A percentile compares a stretch with the other conserved stretches of the same genome.
phyloP scores from a whole-genome alignment of 2,888 invertebrate genomes.

The Eueremaeus valkanovi region DNA sequence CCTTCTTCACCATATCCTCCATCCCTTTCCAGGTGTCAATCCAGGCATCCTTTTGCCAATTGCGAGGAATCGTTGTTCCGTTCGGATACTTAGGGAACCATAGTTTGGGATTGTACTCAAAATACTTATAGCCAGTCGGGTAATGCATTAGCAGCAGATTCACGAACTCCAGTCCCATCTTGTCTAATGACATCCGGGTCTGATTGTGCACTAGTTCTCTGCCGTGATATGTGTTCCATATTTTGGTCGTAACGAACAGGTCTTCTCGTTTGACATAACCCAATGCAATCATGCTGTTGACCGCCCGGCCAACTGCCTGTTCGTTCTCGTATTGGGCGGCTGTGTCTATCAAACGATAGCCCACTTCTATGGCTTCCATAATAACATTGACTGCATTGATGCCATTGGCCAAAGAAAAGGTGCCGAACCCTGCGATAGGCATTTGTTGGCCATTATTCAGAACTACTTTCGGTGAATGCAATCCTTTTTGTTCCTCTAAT shows the following conservation, averaged over 20 bases:
- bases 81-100: slow-evolving; percentile 18
- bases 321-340: neutral
- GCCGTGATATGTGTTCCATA: slow-evolving; percentile 18
- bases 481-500: too few relatives aligned
- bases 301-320: neutral
- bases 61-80: slow-evolving; percentile 9
- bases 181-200: slow-evolving; percentile 1
- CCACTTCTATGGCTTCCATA: neutral
- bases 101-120: neutral
- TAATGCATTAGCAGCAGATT: slow-evolving; percentile 25
- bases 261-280: neutral
- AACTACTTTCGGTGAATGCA: neutral
- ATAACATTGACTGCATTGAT: neutral
- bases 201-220: neutral
- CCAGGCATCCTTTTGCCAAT: neutral
- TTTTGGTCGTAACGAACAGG: slow-evolving; percentile 29
- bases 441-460: slow-evolving; percentile 28
- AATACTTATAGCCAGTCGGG: slow-evolving; percentile 25
- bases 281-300: neutral
- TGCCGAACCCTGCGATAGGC: slow-evolving; percentile 32
- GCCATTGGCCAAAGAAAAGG: neutral
- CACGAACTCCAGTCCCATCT: neutral
- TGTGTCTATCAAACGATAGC: neutral
- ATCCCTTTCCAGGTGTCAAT: neutral
- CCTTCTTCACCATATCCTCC: neutral